Evolutionary conservation across 2,113 vertebrate species (phyloP).

Genomic region (Anthoscopus minutus): DNA sequence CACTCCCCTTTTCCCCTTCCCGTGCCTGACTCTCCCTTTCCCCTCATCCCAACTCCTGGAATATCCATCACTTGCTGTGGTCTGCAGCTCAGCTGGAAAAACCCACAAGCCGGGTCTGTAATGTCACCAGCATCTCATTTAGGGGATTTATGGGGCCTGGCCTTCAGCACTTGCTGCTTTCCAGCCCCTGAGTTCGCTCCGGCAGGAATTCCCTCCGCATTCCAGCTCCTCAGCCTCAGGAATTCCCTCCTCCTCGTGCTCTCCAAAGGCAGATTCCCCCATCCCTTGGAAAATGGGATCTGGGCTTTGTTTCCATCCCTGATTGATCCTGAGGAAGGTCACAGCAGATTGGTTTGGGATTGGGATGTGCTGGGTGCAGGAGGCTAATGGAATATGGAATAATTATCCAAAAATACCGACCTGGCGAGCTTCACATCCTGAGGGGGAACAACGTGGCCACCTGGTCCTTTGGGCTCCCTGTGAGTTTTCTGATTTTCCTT

Average conservation of each 20-base stretch:
- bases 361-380: not conserved
- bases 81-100: slow-evolving; percentile 58
- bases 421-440: rapidly evolving
- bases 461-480: not conserved
- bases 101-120: slow-evolving; percentile 11
- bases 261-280: not conserved
- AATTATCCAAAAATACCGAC: no score
- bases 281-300: not conserved
- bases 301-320: not conserved
- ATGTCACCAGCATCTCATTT: slow-evolving; percentile 56
- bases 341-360: not conserved
- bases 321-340: not conserved
- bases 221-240: not conserved
- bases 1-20: not conserved
- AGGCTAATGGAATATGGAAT: rapidly evolving
- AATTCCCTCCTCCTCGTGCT: no score
- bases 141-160: slow-evolving; percentile 50
- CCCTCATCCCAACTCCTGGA: not conserved
- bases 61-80: slow-evolving; percentile 34
- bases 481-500: no score
- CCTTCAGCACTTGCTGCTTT: slow-evolving; percentile 37
- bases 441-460: not conserved
- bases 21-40: not conserved
- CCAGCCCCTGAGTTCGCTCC: not conserved
- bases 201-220: not conserved